Evolutionary conservation across 2,113 vertebrate species (phyloP).

Genomic region (Semicossyphus pulcher): DNA sequence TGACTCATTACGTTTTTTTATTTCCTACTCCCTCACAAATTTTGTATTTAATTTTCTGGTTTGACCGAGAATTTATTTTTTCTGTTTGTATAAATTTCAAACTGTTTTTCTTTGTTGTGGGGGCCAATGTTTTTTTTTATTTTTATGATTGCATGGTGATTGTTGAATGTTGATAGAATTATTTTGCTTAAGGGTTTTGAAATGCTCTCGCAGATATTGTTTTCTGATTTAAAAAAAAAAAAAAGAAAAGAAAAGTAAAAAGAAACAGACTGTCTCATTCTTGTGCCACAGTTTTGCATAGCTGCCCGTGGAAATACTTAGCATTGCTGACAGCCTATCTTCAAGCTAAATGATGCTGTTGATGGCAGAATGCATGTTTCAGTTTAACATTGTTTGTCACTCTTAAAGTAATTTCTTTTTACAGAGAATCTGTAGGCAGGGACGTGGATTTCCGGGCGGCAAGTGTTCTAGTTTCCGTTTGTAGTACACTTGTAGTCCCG

Average conservation of each 20-base stretch:
- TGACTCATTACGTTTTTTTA: neutral
- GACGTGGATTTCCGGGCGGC: no score
- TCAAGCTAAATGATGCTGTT: neutral
- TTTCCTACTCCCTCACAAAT: conserved; percentile 7
- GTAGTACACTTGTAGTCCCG: no score
- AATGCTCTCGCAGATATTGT: conserved; percentile 39
- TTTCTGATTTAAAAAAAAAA: conserved; percentile 52
- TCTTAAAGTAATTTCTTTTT: no score
- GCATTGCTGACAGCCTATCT: neutral
- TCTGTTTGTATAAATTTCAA: conserved; percentile 36
- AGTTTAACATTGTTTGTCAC: no score
- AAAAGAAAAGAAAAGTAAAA: conserved; percentile 16
- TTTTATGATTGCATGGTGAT: conserved; percentile 66
- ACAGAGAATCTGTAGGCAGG: no score
- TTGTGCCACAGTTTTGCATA: neutral
- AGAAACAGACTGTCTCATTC: neutral
- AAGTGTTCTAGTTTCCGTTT: no score
- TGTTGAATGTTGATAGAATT: conserved; percentile 55
- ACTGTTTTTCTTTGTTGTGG: conserved; percentile 42
- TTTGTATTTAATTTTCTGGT: conserved; percentile 54
- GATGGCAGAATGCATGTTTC: neutral
- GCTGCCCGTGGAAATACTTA: no score
- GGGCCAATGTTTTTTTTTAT: conserved; percentile 42
- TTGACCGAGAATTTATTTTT: conserved; percentile 59
- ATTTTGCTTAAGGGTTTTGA: conserved; percentile 47